A percentile compares a stretch with the other conserved stretches of the same genome.
Evolutionary conservation across 2,888 invertebrate genomes (phyloP).

Genomic region (Clitarchus hookeri): DNA sequence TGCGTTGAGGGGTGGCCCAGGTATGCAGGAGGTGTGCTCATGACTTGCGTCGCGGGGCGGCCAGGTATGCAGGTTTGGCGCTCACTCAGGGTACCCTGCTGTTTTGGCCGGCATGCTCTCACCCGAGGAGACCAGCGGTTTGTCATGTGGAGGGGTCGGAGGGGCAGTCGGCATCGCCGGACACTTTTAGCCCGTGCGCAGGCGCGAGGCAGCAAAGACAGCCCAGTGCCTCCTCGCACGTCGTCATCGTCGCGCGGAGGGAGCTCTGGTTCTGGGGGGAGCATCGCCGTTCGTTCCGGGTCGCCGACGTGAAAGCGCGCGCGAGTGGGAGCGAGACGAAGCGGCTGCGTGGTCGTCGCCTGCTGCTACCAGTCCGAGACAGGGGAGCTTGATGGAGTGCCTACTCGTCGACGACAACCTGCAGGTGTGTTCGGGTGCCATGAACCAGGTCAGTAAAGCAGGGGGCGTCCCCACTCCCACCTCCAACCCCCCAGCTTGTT

Average conservation of each 20-base stretch:
- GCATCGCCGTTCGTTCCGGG: neutral
- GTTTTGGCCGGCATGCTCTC: neutral
- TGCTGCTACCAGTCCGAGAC: neutral
- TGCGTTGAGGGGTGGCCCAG: too few relatives aligned
- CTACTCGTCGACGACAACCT: slow-evolving; percentile 10
- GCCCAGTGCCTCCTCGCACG: neutral
- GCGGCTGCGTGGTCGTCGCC: neutral
- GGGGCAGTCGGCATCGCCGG: neutral
- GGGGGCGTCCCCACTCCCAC: neutral
- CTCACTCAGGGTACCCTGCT: neutral
- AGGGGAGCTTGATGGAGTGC: slow-evolving; percentile 6
- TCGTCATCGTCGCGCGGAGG: neutral
- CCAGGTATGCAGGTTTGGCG: neutral
- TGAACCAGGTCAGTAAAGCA: neutral
- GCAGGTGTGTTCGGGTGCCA: slow-evolving; percentile 15
- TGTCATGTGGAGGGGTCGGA: neutral
- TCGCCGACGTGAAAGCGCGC: neutral
- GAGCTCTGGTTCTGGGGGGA: neutral
- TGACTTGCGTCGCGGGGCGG: neutral
- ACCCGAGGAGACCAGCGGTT: neutral
- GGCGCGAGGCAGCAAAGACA: neutral
- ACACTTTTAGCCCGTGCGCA: neutral
- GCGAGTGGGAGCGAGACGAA: neutral
- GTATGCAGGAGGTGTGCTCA: too few relatives aligned
- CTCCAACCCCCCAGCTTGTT: neutral